A percentile compares a stretch with the other conserved stretches of the same genome.
These are phyloP conservation scores for Erythrolamprus reginae DNA, from an alignment of 2,113 vertebrate species.

Conservation along the genomic window DNA sequence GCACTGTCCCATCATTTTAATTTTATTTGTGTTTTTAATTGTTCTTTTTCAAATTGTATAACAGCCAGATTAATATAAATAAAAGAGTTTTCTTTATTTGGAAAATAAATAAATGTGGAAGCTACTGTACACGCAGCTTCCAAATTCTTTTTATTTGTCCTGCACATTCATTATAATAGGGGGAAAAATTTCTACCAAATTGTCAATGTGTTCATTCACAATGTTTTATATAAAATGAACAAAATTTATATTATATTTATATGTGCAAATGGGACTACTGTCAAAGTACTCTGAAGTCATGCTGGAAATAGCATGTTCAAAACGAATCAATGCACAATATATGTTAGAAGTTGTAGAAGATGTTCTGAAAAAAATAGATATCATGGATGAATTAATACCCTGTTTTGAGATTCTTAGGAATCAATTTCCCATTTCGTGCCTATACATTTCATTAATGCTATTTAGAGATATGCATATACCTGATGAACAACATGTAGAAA, in stretches of 20 bases:
- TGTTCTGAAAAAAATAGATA: background rate
- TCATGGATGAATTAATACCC: background rate
- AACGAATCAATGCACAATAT: slow-evolving; percentile 2
- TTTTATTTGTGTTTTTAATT: background rate
- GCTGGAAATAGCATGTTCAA: slow-evolving; percentile 2
- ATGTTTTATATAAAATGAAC: background rate
- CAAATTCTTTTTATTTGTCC: background rate
- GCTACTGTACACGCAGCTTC: background rate
- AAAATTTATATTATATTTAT: background rate
- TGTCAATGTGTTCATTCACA: background rate
- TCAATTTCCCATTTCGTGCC: background rate
- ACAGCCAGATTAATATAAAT: background rate
- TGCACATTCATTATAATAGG: background rate
- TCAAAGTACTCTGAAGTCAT: background rate
- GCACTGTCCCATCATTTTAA: background rate
- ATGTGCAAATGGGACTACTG: background rate
- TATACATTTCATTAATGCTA: background rate
- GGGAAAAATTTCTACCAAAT: background rate
- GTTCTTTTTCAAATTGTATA: background rate
- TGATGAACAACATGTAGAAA: slow-evolving; percentile 5
- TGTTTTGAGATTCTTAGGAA: background rate
- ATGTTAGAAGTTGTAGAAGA: background rate
- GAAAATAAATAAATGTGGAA: too few species aligned
- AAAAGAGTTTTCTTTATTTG: background rate
- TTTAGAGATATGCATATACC: background rate